Percentiles rank a stretch among this genome's conserved stretches.
These are phyloP conservation scores for Entomobrya multifasciata DNA, from an alignment of 2,888 invertebrate genomes.

Conservation along the genomic window DNA sequence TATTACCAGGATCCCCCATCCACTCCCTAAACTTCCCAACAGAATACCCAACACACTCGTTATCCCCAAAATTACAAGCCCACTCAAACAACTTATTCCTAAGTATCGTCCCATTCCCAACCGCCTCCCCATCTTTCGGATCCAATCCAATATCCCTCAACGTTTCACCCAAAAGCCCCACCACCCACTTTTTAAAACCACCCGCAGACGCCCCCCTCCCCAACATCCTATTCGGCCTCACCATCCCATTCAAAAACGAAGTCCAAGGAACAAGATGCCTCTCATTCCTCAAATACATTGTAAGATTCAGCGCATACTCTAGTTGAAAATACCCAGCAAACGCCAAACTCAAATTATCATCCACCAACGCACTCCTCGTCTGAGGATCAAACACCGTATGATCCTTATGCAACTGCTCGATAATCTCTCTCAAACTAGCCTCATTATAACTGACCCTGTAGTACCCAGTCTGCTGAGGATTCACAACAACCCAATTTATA, in stretches of 20 bases:
- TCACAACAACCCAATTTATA: constrained; percentile 69
- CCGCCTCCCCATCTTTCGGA: constrained; percentile 59
- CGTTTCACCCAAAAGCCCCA: constrained; percentile 30
- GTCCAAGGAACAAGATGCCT: constrained; percentile 74
- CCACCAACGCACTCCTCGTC: constrained; percentile 74
- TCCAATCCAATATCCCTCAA: constrained; percentile 67
- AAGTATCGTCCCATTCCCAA: constrained; percentile 67
- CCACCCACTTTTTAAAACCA: constrained; percentile 47
- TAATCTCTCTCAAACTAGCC: constrained; percentile 55
- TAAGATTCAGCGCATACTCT: constrained; percentile 60
- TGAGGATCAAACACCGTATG: constrained; percentile 63
- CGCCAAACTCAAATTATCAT: constrained; percentile 75
- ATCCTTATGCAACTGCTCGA: constrained; percentile 61
- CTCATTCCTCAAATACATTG: constrained; percentile 73
- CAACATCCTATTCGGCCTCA: constrained; percentile 73
- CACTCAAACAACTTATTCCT: constrained; percentile 76
- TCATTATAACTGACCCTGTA: constrained; percentile 75
- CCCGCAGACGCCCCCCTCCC: constrained; percentile 61
- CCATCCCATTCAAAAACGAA: constrained; percentile 76
- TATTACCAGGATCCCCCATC: constrained; percentile 57
- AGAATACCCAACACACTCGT: constrained; percentile 69
- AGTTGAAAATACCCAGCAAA: constrained; percentile 64
- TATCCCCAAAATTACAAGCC: constrained; percentile 73
- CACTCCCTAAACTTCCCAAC: constrained; percentile 59
- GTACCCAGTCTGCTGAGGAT: constrained; percentile 74